Evolutionary conservation across 1,140 invertebrate species (phyloP).

Genomic region (Pomacea maculata): DNA sequence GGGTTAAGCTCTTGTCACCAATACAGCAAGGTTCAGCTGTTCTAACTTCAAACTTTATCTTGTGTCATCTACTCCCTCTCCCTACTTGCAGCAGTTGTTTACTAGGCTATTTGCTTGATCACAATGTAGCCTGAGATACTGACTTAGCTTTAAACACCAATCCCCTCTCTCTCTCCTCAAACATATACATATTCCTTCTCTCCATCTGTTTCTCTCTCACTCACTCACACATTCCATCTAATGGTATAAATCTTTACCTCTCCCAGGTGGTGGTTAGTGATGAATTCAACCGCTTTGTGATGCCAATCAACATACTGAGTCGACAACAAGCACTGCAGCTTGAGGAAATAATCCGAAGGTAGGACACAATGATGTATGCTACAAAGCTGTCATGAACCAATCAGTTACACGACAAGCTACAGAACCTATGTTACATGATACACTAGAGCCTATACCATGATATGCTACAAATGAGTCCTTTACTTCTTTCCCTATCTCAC

Average conservation of each 20-base stretch:
- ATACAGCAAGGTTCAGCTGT: neutral
- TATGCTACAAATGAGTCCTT: too few relatives aligned
- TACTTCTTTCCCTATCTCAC: too few relatives aligned
- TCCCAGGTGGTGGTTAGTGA: conserved; percentile 44
- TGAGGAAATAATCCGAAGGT: conserved; percentile 20
- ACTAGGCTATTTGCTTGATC: too few relatives aligned
- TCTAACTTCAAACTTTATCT: neutral
- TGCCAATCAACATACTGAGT: conserved; percentile 30
- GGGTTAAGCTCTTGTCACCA: too few relatives aligned
- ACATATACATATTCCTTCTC: neutral
- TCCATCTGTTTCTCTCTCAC: neutral
- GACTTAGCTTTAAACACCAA: neutral
- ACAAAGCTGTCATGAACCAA: neutral
- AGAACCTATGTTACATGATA: too few relatives aligned
- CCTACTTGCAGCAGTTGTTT: neutral
- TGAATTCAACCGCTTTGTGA: conserved; percentile 37
- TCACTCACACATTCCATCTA: neutral
- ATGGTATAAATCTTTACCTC: conserved; percentile 5
- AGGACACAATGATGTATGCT: conserved; percentile 10
- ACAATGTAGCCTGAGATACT: neutral
- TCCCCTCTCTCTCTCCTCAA: neutral
- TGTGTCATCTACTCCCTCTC: neutral
- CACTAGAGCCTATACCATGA: too few relatives aligned
- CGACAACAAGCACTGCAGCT: conserved; percentile 8
- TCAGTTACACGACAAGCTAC: too few relatives aligned